Conservation (phyloP, 2,113 vertebrate genomes). For the Gambusia affinis region DNA sequence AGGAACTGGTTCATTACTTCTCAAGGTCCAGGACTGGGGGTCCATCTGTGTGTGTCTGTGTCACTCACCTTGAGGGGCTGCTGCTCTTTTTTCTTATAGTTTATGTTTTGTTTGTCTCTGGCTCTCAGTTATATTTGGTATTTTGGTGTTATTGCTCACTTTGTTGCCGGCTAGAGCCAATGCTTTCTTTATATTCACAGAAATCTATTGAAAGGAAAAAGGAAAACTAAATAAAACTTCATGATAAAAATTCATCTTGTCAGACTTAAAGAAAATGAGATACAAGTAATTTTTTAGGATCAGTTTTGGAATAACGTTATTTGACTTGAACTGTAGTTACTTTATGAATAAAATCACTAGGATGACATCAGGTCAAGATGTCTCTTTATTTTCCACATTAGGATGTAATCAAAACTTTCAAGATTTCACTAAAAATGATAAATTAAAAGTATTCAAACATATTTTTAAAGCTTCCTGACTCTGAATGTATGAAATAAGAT, state of each 20-base stretch:
- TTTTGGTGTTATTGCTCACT: neutral
- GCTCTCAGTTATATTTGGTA: constrained; percentile 1
- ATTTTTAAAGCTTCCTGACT: neutral
- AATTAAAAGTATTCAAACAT: neutral
- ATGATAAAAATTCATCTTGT: constrained; percentile 2
- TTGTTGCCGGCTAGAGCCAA: neutral
- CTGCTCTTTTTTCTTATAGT: constrained; percentile 30
- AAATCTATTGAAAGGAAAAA: neutral
- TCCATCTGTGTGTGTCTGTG: constrained; percentile 49
- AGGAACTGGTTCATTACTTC: constrained; percentile 69
- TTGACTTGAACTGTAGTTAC: neutral
- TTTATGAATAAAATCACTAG: too few relatives aligned
- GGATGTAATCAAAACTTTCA: too few relatives aligned
- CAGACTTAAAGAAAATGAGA: constrained; percentile 3
- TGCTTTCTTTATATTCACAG: constrained; percentile 3
- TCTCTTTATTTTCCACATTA: too few relatives aligned
- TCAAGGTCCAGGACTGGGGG: constrained; percentile 51
- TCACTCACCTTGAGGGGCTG: constrained; percentile 58
- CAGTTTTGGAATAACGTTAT: neutral
- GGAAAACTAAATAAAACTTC: neutral
- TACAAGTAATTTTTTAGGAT: constrained; percentile 4
- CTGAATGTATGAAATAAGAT: too few relatives aligned
- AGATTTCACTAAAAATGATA: too few relatives aligned
- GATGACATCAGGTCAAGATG: too few relatives aligned
- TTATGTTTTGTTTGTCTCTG: constrained; percentile 7